A percentile compares a stretch with the other conserved stretches of the same genome.
These are phyloP conservation scores for Epirrita christyi DNA, from an alignment of 2,888 invertebrate genomes.

Conservation along the genomic window DNA sequence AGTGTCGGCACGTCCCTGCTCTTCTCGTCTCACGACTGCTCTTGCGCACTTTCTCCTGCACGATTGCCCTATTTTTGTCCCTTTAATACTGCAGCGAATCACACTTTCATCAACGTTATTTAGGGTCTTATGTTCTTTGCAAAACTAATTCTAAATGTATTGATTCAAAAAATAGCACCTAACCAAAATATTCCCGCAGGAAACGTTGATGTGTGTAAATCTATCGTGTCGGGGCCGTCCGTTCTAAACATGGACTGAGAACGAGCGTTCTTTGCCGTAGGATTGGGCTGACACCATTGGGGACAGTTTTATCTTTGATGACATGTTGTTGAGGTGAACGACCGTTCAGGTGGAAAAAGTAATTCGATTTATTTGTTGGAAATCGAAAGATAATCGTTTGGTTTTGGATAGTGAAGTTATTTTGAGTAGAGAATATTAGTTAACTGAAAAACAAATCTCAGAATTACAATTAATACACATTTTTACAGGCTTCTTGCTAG, in stretches of 20 bases:
- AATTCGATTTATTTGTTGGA: conserved; percentile 25
- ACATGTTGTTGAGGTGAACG: conserved; percentile 53
- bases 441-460: no score
- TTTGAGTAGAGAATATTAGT: not conserved
- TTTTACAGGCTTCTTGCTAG: no score
- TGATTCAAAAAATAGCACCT: conserved; percentile 5
- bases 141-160: conserved; percentile 9
- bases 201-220: conserved; percentile 58
- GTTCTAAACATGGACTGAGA: conserved; percentile 60
- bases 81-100: conserved; percentile 55
- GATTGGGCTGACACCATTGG: conserved; percentile 52
- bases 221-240: conserved; percentile 51
- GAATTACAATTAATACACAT: no score
- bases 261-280: conserved; percentile 59
- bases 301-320: conserved; percentile 69
- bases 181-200: conserved; percentile 59
- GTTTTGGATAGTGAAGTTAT: conserved; percentile 1
- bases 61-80: conserved; percentile 67
- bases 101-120: conserved; percentile 56
- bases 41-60: conserved; percentile 71
- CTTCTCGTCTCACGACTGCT: conserved; percentile 67
- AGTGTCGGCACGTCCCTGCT: conserved; percentile 59
- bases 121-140: conserved; percentile 12
- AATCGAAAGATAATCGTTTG: conserved; percentile 31
- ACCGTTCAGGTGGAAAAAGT: conserved; percentile 52